Base-by-base conservation (phyloP, 2,888 invertebrate species). In the Hirtodrosophila duncani region DNA sequence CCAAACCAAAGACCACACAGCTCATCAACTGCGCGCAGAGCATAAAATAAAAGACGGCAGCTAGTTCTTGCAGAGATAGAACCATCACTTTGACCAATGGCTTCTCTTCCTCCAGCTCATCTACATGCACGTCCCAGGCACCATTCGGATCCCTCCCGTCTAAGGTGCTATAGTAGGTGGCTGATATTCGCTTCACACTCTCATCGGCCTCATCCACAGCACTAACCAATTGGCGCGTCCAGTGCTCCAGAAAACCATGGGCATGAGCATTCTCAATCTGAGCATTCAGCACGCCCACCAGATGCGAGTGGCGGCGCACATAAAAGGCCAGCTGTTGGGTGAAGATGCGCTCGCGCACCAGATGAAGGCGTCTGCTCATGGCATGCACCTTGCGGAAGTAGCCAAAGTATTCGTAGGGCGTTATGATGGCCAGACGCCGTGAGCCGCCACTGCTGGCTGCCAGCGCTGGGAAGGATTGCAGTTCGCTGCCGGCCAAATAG, bases 401-500 rank as follows among this genome's bases (percentile, higher is more conserved):
- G 0, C 81, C 82, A 41, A 77, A 83, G 46, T 80, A 83, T 8
- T 83, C 84, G 38, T 80, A 80, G 0, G 81, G 82, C 4, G 78
- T 68, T 0, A 84, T 58, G 4, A 82, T 64, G 2, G 82, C 83
- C 31, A 64, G 42, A 0, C 69, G 69, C 6, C 50, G 14, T 1
- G 43, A 11, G 2, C 34, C 57, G 23, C 74, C 74, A 3, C 53
- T 62, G 2, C 48, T 56, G 1, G 44, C 23, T 1, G 70, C 49
- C 6, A 82, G 7, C 0, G 44, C 30, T 0, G 53, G 45, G 37
- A 82, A 84, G n/a, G 64, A 66, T 8, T 71, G 63, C 26, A 82
- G 14, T 31, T 81, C 71, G 8, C 71, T 71, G 9, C 53, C 66
- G 20, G 65, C 48, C 8, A 82, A 49, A 3, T 68, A 55, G 1